A percentile compares a stretch with the other conserved stretches of the same genome.
Conservation (phyloP, 2,888 invertebrate species). For the Masnerella sp. region DNA sequence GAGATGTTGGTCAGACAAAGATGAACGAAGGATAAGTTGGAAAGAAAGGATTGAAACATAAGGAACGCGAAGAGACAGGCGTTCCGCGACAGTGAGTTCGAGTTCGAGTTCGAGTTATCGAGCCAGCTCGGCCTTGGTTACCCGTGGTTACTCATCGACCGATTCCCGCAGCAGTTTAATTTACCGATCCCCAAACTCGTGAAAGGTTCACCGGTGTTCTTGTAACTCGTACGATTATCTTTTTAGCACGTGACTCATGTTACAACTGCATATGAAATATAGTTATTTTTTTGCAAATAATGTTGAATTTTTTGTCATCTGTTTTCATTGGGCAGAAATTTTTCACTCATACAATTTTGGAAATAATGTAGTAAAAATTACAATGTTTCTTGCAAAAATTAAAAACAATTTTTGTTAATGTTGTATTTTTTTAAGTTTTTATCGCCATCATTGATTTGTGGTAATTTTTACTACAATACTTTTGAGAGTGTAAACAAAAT, state of each 20-base stretch:
- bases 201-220: slow-evolving; percentile 44
- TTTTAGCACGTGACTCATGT: slow-evolving; percentile 21
- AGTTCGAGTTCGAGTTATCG: slow-evolving; percentile 54
- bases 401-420: too few relatives aligned
- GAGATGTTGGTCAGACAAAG: slow-evolving; percentile 11
- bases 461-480: too few relatives aligned
- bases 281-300: too few relatives aligned
- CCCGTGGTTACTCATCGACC: slow-evolving; percentile 73
- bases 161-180: slow-evolving; percentile 62
- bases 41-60: slow-evolving; percentile 26
- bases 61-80: slow-evolving; percentile 22
- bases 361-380: too few relatives aligned
- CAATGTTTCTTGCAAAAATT: too few relatives aligned
- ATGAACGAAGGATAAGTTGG: slow-evolving; percentile 6
- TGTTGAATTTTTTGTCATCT: too few relatives aligned
- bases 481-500: too few relatives aligned
- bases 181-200: slow-evolving; percentile 52
- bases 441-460: too few relatives aligned
- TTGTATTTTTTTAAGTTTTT: too few relatives aligned
- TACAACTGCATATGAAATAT: background rate
- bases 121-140: slow-evolving; percentile 69
- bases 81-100: slow-evolving; percentile 52
- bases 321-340: background rate
- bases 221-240: slow-evolving; percentile 21
- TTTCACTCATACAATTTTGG: too few relatives aligned